phyloP scores from a whole-genome alignment of 1,140 invertebrate genomes.

The Nasonia vitripennis region DNA sequence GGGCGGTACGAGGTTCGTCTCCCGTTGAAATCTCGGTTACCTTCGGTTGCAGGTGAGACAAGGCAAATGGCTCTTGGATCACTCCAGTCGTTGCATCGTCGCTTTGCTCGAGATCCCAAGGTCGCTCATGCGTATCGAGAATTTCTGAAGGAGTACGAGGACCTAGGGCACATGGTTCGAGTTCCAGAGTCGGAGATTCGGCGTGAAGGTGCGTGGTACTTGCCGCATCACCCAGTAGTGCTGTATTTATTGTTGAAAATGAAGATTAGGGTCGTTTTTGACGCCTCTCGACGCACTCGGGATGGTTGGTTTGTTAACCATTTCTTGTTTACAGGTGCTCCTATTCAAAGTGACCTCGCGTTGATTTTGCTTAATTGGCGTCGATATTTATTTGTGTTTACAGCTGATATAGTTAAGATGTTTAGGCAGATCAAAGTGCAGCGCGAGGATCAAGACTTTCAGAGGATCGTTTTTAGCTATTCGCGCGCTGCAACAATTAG shows the following conservation, averaged over 20 bases:
- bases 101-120: no score
- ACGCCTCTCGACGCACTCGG: not conserved
- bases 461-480: not conserved
- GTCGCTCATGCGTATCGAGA: not conserved
- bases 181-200: slow-evolving; percentile 20
- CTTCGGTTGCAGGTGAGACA: no score
- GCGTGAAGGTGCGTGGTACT: slow-evolving; percentile 22
- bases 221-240: slow-evolving; percentile 51
- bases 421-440: slow-evolving; percentile 56
- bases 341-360: slow-evolving; percentile 33
- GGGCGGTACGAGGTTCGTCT: no score
- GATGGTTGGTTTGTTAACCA: slow-evolving; percentile 27
- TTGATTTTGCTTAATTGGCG: slow-evolving; percentile 1
- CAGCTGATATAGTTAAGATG: slow-evolving; percentile 51
- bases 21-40: no score
- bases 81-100: no score
- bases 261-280: no score
- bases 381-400: slow-evolving; percentile 22
- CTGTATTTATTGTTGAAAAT: no score
- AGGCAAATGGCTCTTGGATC: no score
- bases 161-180: slow-evolving; percentile 56
- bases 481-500: no score
- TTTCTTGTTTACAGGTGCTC: slow-evolving; percentile 16
- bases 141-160: slow-evolving; percentile 59
- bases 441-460: not conserved